Evolutionary conservation across 2,888 invertebrate genomes (phyloP), one percentile per base, ranked within the genome.

Genomic region (Oligia strigilis): DNA sequence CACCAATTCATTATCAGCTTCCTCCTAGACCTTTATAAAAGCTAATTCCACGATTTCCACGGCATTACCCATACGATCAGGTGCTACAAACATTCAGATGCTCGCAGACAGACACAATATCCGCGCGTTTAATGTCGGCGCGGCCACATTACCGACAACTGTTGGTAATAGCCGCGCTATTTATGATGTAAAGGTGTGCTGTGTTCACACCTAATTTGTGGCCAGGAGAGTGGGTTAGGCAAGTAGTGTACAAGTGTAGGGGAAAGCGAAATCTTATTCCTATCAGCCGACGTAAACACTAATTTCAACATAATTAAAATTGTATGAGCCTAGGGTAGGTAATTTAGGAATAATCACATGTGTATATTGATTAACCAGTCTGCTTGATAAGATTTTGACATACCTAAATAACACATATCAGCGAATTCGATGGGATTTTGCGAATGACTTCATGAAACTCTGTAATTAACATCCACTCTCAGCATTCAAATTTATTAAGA

Each of bases 181-280:
- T 93, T 93, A 92, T 93, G 92, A 91, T 87, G 90, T 91, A 91
- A 93, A 93, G 93, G 93, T 93, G 90, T 88, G 88, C 87, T 72
- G 85, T 71, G 87, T 85, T 87, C 43, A 40, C 4, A 40, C 23
- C 64, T 81, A 69, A 78, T 81, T 85, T 84, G 73, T 58, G 36
- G n/a, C 0, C 11, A 43, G 62, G 52, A 62, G n/a, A 85, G 77
- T 74, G 60, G n/a, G 13, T 76, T 64, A 75, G 69, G 49, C 62
- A 19, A 77, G 77, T 77, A 29, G 23, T 77, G 49, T 40, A 23
- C 49, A n/a, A 49, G 49, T 14, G 36, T 4, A n/a, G n/a, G 23
- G 49, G 4, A 29, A 49, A n/a, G 13, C 1, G 23, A 23, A 19
- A 71, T 36, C 4, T 46, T 9, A 46, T 2, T 46, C 1, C 4